Conservation (phyloP, 2,888 invertebrate genomes). For the Peribatodes rhomboidaria region DNA sequence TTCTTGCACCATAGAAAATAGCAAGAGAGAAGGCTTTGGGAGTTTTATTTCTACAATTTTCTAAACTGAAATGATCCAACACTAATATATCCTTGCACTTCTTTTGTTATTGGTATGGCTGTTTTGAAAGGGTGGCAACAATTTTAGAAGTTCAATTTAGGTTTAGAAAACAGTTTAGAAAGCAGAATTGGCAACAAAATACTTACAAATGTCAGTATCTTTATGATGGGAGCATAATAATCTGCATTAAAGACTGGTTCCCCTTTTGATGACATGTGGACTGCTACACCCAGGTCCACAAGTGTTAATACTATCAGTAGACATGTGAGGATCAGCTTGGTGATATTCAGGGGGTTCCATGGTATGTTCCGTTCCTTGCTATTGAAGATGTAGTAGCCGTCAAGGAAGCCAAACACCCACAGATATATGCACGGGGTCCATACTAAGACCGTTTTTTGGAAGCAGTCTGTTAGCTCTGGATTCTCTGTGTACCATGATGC, state of each 20-base stretch:
- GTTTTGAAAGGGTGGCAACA: too few species aligned
- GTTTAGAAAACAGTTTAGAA: too few species aligned
- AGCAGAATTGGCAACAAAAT: slow-evolving; percentile 35
- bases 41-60: too few species aligned
- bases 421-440: slow-evolving; percentile 96
- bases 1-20: too few species aligned
- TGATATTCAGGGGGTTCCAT: slow-evolving; percentile 90
- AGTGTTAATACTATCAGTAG: slow-evolving; percentile 89
- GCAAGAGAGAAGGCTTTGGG: too few species aligned
- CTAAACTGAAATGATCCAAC: too few species aligned
- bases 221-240: slow-evolving; percentile 92
- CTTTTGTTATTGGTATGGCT: too few species aligned
- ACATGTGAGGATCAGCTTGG: slow-evolving; percentile 89
- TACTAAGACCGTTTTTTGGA: slow-evolving; percentile 95
- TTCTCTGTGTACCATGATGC: slow-evolving; percentile 93
- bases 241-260: slow-evolving; percentile 89
- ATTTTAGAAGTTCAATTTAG: too few species aligned
- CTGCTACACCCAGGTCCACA: slow-evolving; percentile 89
- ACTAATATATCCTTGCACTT: too few species aligned
- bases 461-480: slow-evolving; percentile 96
- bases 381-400: slow-evolving; percentile 90
- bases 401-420: slow-evolving; percentile 91
- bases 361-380: slow-evolving; percentile 93
- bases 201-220: slow-evolving; percentile 94
- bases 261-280: slow-evolving; percentile 84